Conservation (phyloP, 2,113 vertebrate genomes). For the Rhea americana region DNA sequence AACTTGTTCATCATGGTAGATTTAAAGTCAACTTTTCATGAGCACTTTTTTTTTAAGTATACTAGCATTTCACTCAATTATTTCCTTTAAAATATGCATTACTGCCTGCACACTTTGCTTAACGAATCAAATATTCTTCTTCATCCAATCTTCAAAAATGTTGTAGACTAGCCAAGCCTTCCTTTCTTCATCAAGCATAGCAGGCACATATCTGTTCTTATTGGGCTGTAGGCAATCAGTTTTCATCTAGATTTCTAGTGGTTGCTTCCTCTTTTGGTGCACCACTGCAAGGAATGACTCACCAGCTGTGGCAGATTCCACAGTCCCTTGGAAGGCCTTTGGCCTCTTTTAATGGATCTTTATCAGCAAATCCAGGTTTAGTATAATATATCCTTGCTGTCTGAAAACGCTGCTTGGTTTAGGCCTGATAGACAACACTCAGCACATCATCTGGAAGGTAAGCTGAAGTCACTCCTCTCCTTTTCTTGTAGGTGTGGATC, state of each 20-base stretch:
- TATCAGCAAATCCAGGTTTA: not conserved
- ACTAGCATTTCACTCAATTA: not conserved
- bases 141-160: not conserved
- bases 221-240: not conserved
- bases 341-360: not conserved
- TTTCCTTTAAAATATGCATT: not conserved
- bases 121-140: not conserved
- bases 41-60: not conserved
- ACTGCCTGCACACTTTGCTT: not conserved
- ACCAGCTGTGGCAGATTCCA: not conserved
- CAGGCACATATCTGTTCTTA: not conserved
- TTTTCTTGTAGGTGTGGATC: not conserved
- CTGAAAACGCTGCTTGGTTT: not conserved
- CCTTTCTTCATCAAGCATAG: not conserved
- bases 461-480: not conserved
- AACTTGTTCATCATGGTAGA: not conserved
- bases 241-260: not conserved
- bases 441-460: not conserved
- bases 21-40: not conserved
- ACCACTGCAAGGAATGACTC: not conserved
- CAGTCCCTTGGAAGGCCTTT: not conserved
- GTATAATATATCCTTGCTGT: not conserved
- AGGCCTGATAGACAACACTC: not conserved
- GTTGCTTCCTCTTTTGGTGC: constrained; percentile 15
- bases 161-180: not conserved